A percentile compares a stretch with the other conserved stretches of the same genome.
Evolutionary conservation across 2,797 vertebrate genomes (phyloP).

Genomic region (Spinibarbus caldwelli): DNA sequence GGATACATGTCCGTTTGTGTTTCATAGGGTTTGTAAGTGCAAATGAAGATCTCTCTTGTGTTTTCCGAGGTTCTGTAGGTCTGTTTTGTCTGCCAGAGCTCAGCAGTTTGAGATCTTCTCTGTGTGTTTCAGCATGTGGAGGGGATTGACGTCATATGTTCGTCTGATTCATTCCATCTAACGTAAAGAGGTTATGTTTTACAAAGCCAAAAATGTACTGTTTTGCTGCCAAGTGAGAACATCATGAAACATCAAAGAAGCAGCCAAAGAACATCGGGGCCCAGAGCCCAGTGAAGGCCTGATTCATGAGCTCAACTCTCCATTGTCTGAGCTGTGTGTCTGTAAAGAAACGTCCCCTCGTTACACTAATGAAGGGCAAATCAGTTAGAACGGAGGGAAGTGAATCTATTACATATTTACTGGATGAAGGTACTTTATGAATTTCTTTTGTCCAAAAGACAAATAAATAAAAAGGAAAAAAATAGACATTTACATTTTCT

Average conservation of each 20-base stretch:
- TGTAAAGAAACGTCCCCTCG: constrained; percentile 76
- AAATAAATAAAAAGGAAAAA: background rate
- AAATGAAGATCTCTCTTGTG: background rate
- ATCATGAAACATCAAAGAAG: constrained; percentile 73
- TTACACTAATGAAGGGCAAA: constrained; percentile 75
- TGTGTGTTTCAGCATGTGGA: constrained; percentile 4
- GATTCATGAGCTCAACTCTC: background rate
- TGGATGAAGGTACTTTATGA: background rate
- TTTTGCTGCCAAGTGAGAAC: constrained; percentile 74
- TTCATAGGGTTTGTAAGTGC: background rate
- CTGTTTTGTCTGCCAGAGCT: constrained; percentile 3
- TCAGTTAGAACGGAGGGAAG: background rate
- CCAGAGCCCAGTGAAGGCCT: constrained; percentile 61
- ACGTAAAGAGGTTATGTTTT: constrained; percentile 10
- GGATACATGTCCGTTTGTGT: background rate
- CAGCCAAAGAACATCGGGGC: constrained; percentile 70
- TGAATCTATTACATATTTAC: background rate
- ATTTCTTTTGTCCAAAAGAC: background rate
- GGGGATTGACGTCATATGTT: background rate
- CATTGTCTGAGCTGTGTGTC: constrained; percentile 63
- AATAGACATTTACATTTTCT: background rate
- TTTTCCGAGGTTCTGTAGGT: background rate
- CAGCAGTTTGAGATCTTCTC: background rate
- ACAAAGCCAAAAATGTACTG: background rate
- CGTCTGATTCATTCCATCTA: background rate